A percentile compares a stretch with the other conserved stretches of the same genome.
Evolutionary conservation across 2,797 vertebrate genomes (phyloP).

Genomic region (Anabas testudineus): DNA sequence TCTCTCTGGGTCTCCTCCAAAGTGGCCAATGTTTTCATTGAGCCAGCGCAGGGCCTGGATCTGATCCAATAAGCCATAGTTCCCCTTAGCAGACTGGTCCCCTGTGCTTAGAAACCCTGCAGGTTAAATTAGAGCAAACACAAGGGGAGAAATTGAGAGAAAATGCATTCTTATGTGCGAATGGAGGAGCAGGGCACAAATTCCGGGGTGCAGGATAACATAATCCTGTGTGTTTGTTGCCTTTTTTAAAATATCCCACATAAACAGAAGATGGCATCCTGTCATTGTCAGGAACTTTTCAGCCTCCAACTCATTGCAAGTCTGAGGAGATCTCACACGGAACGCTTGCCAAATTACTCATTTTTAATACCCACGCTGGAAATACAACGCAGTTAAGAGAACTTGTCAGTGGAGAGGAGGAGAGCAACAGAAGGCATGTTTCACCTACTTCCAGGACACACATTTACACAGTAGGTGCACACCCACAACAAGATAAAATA

Average conservation of each 20-base stretch:
- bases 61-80: constrained; percentile 98
- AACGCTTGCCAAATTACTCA: constrained; percentile 68
- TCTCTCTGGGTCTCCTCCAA: constrained; percentile 96
- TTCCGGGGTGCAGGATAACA: constrained; percentile 24
- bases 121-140: constrained; percentile 70
- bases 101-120: constrained; percentile 98
- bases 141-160: constrained; percentile 20
- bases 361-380: constrained; percentile 68
- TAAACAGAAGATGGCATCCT: constrained; percentile 58
- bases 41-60: constrained; percentile 99
- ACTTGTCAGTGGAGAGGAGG: constrained; percentile 62
- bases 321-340: constrained; percentile 63
- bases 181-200: constrained; percentile 34
- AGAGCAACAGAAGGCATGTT: constrained; percentile 74
- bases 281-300: constrained; percentile 61
- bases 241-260: constrained; percentile 27
- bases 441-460: constrained; percentile 71
- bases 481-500: constrained; percentile 72
- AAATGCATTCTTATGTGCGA: constrained; percentile 40
- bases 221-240: constrained; percentile 4
- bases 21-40: constrained; percentile 98
- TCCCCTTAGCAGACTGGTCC: constrained; percentile 98
- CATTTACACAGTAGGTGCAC: constrained; percentile 70
- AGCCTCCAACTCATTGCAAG: constrained; percentile 47
- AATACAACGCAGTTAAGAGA: constrained; percentile 65